Conservation (phyloP, 2,888 invertebrate genomes). For the Ametastegia equiseti region DNA sequence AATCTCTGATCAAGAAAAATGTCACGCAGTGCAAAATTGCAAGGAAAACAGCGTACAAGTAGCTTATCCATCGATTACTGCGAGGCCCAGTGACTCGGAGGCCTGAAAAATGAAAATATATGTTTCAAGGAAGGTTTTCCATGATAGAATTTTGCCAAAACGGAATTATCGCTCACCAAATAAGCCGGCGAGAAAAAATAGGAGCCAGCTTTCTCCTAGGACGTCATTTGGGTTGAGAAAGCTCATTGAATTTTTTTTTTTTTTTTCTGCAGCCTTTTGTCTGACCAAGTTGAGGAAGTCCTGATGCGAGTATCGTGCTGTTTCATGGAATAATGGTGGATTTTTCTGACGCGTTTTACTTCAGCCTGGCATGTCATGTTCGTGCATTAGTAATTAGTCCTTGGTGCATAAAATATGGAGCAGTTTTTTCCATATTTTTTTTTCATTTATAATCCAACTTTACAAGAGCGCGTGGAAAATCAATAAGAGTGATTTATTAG, state of each 20-base stretch:
- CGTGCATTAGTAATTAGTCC: constrained; percentile 40
- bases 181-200: not conserved
- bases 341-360: not conserved
- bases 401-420: constrained; percentile 38
- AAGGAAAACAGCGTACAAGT: not conserved
- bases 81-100: not conserved
- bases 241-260: not conserved
- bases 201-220: not conserved
- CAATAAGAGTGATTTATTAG: not conserved
- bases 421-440: not conserved
- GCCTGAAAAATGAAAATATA: not conserved
- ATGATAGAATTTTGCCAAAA: not conserved
- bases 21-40: not conserved
- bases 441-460: not conserved
- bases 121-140: not conserved
- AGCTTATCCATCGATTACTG: not conserved
- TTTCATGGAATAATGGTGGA: not conserved
- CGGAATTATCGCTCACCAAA: not conserved
- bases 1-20: not conserved
- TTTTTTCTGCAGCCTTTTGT: too few relatives aligned
- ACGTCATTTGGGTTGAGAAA: not conserved
- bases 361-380: constrained; percentile 3
- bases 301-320: not conserved
- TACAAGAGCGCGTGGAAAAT: not conserved
- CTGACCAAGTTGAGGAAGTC: not conserved